A percentile compares a stretch with the other conserved stretches of the same genome.
phyloP scores from a whole-genome alignment of 2,113 vertebrate genomes.

The Malurus elegans region DNA sequence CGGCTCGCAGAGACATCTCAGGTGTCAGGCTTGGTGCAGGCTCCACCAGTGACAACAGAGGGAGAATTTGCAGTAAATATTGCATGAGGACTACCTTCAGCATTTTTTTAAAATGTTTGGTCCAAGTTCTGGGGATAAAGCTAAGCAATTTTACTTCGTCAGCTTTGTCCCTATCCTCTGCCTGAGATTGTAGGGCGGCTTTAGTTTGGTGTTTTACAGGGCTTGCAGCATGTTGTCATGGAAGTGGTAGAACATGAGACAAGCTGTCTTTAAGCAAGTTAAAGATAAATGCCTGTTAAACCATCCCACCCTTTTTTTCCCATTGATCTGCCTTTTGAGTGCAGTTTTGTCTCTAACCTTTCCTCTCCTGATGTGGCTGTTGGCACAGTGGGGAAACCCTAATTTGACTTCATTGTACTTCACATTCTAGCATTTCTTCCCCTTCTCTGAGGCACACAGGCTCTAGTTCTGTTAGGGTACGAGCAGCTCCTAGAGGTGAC shows the following conservation, averaged over 20 bases:
- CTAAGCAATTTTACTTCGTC: background rate
- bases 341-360: background rate
- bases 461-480: background rate
- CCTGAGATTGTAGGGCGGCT: background rate
- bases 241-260: background rate
- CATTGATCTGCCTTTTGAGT: background rate
- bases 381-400: background rate
- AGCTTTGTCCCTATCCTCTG: background rate
- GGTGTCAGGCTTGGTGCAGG: background rate
- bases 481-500: background rate
- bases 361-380: background rate
- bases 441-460: background rate
- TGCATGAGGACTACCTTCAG: background rate
- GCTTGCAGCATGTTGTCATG: background rate
- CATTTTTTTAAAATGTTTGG: background rate
- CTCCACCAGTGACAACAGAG: background rate
- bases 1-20: background rate
- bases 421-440: background rate
- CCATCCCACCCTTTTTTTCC: background rate
- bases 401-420: background rate
- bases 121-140: background rate
- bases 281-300: background rate
- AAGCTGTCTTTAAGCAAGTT: background rate
- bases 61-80: background rate
- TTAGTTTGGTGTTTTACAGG: background rate